Evolutionary conservation across 1,140 invertebrate genomes (phyloP), one percentile per base, ranked within the genome.

Genomic region (Procambarus virginalis): DNA sequence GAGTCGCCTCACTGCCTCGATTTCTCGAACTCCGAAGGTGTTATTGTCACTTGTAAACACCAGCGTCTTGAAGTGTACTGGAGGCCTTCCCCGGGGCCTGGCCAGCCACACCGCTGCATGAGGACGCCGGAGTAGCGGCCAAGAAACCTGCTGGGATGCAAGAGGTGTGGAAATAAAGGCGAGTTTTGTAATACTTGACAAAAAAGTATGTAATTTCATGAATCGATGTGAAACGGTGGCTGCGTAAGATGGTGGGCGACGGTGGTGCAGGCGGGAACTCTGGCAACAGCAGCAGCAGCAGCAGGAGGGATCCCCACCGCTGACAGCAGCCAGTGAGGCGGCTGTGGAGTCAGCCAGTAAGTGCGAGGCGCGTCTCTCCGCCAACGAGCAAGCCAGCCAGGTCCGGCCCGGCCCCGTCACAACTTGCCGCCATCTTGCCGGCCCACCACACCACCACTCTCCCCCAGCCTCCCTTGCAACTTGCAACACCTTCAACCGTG

Each of bases 401-500:
- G 60, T 45, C 79, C n/a, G 68, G 68, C 60, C 88, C 73, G 81
- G 75, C 87, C 77, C 86, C 48, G 80, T 46, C 60, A 46, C 87
- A 49, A 70, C 81, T 75, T 46, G 81, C 88, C 81, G 81, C 88
- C 84, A 84, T 81, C 84, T 89, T 79, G 79, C 79, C 17, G 86
- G 48, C 79, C n/a, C 14, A 12, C 49, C 68, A 55, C 60, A 75
- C 81, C 88, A 84, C 88, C 80, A 87, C 86, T 84, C 81, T 84
- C 80, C 81, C 81, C 88, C 88, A 89, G 88, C 88, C 88, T 89
- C 88, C 81, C 81, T 84, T 89, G 88, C 88, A 89, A 89, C 88
- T 84, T 89, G 88, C 88, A 89, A 73, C 86, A 58, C 75, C 88
- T 46, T 49, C 81, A 81, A n/a, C 75, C 86, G 80, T 77, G 86